Percentiles rank a stretch among this genome's conserved stretches.
These are phyloP conservation scores for Scaptomyza caliginosa DNA, from an alignment of 2,888 invertebrate species.

Conservation along the genomic window DNA sequence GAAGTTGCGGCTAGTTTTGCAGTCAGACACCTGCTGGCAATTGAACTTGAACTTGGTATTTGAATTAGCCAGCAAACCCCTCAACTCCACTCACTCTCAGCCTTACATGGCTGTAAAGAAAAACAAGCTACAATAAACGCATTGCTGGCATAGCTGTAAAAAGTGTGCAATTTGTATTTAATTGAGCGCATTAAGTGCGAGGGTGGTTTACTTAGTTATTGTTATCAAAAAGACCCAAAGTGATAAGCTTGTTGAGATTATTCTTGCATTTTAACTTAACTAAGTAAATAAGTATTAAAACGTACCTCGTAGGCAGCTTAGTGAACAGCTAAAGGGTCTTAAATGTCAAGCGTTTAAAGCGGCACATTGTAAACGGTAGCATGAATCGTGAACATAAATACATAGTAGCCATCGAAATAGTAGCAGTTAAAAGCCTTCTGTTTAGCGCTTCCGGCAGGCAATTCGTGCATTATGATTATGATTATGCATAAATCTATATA, in stretches of 20 bases:
- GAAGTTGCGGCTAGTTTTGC: conserved; percentile 49
- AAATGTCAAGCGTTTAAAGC: conserved; percentile 47
- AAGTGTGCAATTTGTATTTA: conserved; percentile 77
- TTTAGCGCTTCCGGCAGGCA: conserved; percentile 64
- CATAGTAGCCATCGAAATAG: conserved; percentile 18
- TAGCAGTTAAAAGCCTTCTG: conserved; percentile 47
- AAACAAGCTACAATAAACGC: conserved; percentile 38
- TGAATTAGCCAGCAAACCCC: conserved; percentile 22
- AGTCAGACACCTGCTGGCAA: conserved; percentile 60
- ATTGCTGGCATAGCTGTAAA: conserved; percentile 67
- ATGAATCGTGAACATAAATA: conserved; percentile 9
- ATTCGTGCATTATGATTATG: conserved; percentile 58
- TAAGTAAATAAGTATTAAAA: not conserved
- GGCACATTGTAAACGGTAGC: conserved; percentile 14
- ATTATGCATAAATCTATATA: conserved; percentile 58
- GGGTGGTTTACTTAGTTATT: conserved; percentile 26
- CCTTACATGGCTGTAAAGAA: conserved; percentile 37
- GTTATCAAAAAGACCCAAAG: no score
- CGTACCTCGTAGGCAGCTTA: conserved; percentile 26
- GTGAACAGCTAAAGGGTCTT: conserved; percentile 30
- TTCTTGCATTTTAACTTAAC: not conserved
- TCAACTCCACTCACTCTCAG: conserved; percentile 1
- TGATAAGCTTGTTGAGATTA: not conserved
- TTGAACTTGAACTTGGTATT: conserved; percentile 76
- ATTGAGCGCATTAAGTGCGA: conserved; percentile 57